These are phyloP conservation scores for Leptothorax acervorum DNA, from an alignment of 2,888 invertebrate species.

Conservation along the genomic window DNA sequence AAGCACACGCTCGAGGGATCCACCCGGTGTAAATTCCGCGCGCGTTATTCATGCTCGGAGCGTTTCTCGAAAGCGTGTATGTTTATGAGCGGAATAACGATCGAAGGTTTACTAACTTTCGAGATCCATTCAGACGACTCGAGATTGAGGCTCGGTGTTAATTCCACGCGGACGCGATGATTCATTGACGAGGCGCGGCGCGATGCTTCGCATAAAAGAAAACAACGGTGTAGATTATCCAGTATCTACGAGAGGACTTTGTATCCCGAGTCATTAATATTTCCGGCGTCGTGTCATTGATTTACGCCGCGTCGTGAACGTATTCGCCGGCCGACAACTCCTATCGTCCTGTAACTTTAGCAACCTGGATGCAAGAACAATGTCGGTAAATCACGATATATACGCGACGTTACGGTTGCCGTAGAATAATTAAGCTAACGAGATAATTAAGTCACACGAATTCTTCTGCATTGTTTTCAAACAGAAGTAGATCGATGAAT, in stretches of 20 bases:
- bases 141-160: slow-evolving; percentile 29
- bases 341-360: slow-evolving; percentile 6
- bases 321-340: slow-evolving; percentile 63
- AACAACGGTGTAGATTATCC: slow-evolving; percentile 64
- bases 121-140: slow-evolving; percentile 30
- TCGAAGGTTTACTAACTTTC: slow-evolving; percentile 41
- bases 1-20: slow-evolving; percentile 6
- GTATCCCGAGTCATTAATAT: slow-evolving; percentile 71
- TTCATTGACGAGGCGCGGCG: slow-evolving; percentile 60
- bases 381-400: slow-evolving; percentile 7
- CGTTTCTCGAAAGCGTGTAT: slow-evolving; percentile 39
- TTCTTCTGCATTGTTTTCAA: slow-evolving; percentile 1
- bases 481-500: neutral
- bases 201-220: slow-evolving; percentile 44
- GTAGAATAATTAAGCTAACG: neutral
- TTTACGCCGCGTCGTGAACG: slow-evolving; percentile 39
- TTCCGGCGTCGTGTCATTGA: slow-evolving; percentile 59
- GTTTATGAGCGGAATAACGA: slow-evolving; percentile 45
- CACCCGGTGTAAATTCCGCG: slow-evolving; percentile 36
- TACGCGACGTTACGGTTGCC: neutral
- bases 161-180: slow-evolving; percentile 48
- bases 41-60: slow-evolving; percentile 37
- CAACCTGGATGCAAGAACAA: slow-evolving; percentile 1
- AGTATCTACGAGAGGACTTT: slow-evolving; percentile 69
- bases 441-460: neutral